Evolutionary conservation across 2,113 vertebrate genomes (phyloP), one percentile per base, ranked within the genome.

Genomic region (Eulacestoma nigropectus): DNA sequence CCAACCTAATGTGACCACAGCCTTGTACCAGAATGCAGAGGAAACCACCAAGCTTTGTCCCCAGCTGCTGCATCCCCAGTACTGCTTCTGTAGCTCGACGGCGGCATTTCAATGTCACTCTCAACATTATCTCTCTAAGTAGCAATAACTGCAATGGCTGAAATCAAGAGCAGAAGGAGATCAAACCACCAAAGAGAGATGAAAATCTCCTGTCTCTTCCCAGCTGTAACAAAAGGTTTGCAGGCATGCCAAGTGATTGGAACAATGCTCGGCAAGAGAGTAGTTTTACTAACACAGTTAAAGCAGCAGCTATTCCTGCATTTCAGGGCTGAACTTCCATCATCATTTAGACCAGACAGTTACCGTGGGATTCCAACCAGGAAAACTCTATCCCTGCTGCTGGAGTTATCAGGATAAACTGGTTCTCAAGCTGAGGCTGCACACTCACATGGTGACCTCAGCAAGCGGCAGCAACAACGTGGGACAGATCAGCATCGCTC

Each of bases 401-500:
- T 27, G 23, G 26, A 50, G 20, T 63, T 78, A 50, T 62, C 56
- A 53, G 41, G 50, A 49, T 39, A 53, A 74, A 49, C 4, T 9
- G 19, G 1, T 84, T 87, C 47, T 67, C 50, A 55, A 37, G 20
- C 15, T 2, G 6, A 37, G 50, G 27, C 26, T 26, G 13, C 26
- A 41, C 3, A 1, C 35, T 41, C 26, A 6, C 7, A 1, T 2
- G 26, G 41, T 23, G 55, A 32, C 69, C 64, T 69, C 50, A 35
- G 33, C 1, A 67, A 39, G 39, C 1, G 0, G n/a, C 80, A 82
- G 39, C 87, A 87, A 41, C 26, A n/a, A 37, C 13, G 20, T 0
- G 0, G 29, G 79, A 72, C 17, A 23, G 62, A 30, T 50, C 10
- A 27, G 20, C 23, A 26, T 33, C 0, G 0, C 33, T 55, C 57